Evolutionary conservation across 2,113 vertebrate genomes (phyloP).

Genomic region (Onychostruthus taczanowskii): DNA sequence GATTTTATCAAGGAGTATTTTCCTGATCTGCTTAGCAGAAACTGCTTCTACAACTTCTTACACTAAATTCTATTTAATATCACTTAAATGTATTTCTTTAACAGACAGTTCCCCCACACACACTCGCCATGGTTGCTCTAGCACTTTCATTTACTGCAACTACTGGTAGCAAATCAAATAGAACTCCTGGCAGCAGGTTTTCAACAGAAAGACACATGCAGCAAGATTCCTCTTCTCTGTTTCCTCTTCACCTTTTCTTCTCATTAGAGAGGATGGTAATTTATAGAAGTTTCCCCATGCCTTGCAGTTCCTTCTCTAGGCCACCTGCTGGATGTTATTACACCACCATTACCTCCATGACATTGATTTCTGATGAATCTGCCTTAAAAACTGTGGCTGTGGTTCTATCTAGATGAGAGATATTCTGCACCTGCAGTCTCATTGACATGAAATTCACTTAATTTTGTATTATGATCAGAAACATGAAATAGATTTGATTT

Average conservation of each 20-base stretch:
- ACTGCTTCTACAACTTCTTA: neutral
- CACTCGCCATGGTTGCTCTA: neutral
- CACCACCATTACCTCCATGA: neutral
- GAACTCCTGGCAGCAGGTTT: neutral
- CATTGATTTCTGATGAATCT: neutral
- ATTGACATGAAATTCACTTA: neutral
- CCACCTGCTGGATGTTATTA: neutral
- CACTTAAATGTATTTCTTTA: neutral
- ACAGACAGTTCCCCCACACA: neutral
- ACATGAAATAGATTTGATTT: neutral
- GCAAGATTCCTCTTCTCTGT: neutral
- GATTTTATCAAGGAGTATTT: neutral
- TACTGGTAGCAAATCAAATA: neutral
- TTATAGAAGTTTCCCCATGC: neutral
- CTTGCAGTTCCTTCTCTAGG: neutral
- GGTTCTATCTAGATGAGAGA: neutral
- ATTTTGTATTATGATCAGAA: conserved; percentile 3
- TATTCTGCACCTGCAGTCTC: neutral
- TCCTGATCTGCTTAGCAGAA: neutral
- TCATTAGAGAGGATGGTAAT: neutral
- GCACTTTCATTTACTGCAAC: neutral
- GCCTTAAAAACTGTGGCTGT: neutral
- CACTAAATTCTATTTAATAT: neutral
- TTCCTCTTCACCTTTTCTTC: neutral
- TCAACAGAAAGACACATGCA: neutral